Base-by-base conservation (phyloP, 2,888 invertebrate genomes). In the Petrophora chlorosata region DNA sequence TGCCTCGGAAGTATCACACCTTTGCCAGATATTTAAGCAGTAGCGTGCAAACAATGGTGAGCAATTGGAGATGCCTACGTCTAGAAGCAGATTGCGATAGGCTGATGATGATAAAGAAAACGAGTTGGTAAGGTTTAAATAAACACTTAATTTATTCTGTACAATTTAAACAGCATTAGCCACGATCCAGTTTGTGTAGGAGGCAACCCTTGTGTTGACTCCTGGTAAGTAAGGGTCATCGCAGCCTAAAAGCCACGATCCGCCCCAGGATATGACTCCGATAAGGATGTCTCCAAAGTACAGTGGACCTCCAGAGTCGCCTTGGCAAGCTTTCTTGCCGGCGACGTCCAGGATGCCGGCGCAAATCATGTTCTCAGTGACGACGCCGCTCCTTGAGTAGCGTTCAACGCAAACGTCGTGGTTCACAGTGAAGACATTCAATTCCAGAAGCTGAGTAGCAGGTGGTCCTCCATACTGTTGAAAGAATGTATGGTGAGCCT, bases 241-340 rank as follows among this genome's bases (percentile, higher is more conserved):
- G 55, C 91, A 91, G 2, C 84, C 83, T 28, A 69, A 67, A 49
- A 90, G 90, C 82, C 86, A 91, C 22, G 91, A 90, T 23, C 84
- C 75, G 51, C 91, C 55, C 82, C 86, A 91, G 23, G 91, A 90
- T 23, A 85, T 75, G 51, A 91, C 55, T 14, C 89, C 90, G 46
- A 90, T 73, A 39, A 86, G 67, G 50, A 70, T 67, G 32, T 77
- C 67, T 22, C 63, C 67, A 55, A 68, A 75, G 56, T 76, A 80
- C 48, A 88, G 56, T 23, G 89, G 87, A 14, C 88, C 88, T 4
- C 88, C 89, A 38, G 76, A 78, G 70, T 89, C 67, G 5, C 62
- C 60, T 19, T 54, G 43, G 23, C 61, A 76, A 7, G 69, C 65
- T 36, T 70, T 72, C 3, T 46, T 38, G 3, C 74, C 74, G 0